phyloP scores from a whole-genome alignment of 2,797 vertebrate species.

The Arremon aurantiirostris region DNA sequence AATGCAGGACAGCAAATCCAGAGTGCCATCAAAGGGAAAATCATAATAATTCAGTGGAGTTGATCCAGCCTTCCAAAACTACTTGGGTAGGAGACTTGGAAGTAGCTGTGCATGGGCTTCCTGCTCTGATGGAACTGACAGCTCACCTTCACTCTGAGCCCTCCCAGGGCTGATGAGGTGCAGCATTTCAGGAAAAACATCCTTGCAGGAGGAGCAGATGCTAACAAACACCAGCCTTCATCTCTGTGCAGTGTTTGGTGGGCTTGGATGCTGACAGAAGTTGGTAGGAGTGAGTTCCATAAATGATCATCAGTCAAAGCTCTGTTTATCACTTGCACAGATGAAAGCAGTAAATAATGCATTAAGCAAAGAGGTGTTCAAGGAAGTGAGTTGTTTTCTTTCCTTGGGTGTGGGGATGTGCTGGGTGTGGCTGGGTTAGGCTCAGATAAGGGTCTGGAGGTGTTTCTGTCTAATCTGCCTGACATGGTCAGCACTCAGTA shows the following conservation, averaged over 20 bases:
- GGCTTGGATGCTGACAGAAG: background rate
- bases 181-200: background rate
- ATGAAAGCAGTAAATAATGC: background rate
- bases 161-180: background rate
- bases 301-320: background rate
- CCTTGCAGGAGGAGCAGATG: background rate
- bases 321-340: background rate
- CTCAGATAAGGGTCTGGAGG: background rate
- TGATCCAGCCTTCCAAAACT: background rate
- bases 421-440: background rate
- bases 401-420: background rate
- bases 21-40: background rate
- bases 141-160: background rate
- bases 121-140: background rate
- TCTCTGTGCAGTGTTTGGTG: background rate
- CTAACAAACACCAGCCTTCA: background rate
- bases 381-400: conserved; percentile 7
- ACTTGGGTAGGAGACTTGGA: background rate
- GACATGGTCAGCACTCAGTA: background rate
- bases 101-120: background rate
- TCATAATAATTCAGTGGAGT: background rate
- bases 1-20: background rate
- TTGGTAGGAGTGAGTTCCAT: background rate
- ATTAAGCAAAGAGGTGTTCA: background rate
- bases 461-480: background rate